These are phyloP conservation scores for Mythimna lalbum DNA, from an alignment of 2,888 invertebrate species.

Conservation along the genomic window DNA sequence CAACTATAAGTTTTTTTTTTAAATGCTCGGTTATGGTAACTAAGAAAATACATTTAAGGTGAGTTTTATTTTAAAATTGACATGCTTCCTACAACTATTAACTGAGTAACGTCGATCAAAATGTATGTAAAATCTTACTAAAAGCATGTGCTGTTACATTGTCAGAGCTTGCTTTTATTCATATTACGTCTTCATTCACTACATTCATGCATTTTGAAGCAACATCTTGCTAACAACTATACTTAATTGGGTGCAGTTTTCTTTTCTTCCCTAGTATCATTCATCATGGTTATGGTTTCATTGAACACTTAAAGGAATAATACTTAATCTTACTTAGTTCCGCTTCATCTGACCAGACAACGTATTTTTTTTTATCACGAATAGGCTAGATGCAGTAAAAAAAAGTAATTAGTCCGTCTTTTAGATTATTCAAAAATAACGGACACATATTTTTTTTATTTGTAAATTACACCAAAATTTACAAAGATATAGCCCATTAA, in stretches of 20 bases:
- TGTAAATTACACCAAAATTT: too few relatives aligned
- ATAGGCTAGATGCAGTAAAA: too few relatives aligned
- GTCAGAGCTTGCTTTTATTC: conserved; percentile 22
- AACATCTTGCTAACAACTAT: not conserved
- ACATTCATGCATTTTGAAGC: conserved; percentile 23
- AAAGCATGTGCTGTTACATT: conserved; percentile 39
- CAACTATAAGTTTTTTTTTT: not conserved
- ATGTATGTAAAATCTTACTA: conserved; percentile 7
- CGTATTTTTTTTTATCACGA: not conserved
- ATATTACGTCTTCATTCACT: not conserved
- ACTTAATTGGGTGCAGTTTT: conserved; percentile 4
- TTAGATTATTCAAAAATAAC: too few relatives aligned
- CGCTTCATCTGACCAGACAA: conserved; percentile 6
- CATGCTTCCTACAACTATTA: conserved; percentile 15
- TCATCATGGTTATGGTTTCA: conserved; percentile 4
- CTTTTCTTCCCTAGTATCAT: not conserved
- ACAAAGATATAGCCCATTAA: too few relatives aligned
- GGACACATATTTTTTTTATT: too few relatives aligned
- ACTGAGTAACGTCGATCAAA: not conserved
- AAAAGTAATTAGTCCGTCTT: too few relatives aligned
- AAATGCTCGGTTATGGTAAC: conserved; percentile 7
- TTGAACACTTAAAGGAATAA: conserved; percentile 22
- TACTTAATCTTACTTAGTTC: conserved; percentile 36
- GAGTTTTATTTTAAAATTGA: conserved; percentile 36
- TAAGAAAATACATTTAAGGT: conserved; percentile 5